phyloP scores from a whole-genome alignment of 2,888 invertebrate species.

The Megamerina dolium region DNA sequence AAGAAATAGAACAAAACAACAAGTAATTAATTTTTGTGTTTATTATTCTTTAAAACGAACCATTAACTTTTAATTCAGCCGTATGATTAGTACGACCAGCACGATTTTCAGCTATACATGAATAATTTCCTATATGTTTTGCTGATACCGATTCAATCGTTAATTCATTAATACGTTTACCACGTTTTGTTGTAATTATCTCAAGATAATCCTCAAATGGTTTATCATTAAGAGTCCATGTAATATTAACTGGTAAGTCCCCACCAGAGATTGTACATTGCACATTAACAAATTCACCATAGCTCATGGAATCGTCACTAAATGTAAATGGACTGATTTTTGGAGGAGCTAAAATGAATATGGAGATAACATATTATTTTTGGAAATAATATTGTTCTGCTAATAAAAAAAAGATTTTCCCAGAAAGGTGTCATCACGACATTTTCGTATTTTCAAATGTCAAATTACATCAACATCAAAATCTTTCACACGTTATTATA shows the following conservation, averaged over 20 bases:
- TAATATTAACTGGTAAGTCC: conserved; percentile 57
- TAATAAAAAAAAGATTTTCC: too few relatives aligned
- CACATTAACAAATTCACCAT: conserved; percentile 56
- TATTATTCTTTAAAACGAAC: conserved; percentile 51
- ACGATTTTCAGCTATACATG: conserved; percentile 67
- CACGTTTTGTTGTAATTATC: conserved; percentile 44
- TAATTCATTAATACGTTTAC: conserved; percentile 54
- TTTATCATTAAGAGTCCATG: conserved; percentile 56
- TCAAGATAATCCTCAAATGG: conserved; percentile 46
- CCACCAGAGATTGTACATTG: conserved; percentile 53
- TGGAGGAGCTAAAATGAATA: conserved; percentile 57
- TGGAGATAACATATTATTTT: background rate
- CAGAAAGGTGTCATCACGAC: too few relatives aligned
- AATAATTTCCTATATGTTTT: conserved; percentile 69
- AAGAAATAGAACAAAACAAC: conserved; percentile 27
- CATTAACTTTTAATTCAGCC: conserved; percentile 67
- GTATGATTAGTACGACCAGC: conserved; percentile 66
- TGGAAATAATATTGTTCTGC: background rate
- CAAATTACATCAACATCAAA: too few relatives aligned
- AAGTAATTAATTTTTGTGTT: conserved; percentile 62
- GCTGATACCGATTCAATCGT: conserved; percentile 64
- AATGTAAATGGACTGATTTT: conserved; percentile 71
- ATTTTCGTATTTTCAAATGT: too few relatives aligned
- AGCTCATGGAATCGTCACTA: conserved; percentile 65
- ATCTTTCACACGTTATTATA: too few relatives aligned